phyloP scores from a whole-genome alignment of 1,140 invertebrate genomes.

The Mactra quadrangularis region DNA sequence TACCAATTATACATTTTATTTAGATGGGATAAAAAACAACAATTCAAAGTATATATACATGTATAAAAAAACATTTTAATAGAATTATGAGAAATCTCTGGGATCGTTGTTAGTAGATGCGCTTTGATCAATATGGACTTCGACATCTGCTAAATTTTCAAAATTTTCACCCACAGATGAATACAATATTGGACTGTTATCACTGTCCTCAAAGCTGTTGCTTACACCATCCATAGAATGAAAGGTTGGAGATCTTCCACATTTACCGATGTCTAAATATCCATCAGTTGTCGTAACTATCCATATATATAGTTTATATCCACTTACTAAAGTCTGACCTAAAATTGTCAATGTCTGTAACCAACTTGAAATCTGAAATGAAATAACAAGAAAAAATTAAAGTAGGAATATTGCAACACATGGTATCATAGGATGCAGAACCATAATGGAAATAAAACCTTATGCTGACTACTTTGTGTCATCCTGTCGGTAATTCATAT shows the following conservation, averaged over 20 bases:
- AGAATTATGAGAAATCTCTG: no score
- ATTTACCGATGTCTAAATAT: background rate
- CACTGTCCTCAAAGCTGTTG: no score
- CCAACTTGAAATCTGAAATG: conserved; percentile 35
- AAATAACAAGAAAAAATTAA: background rate
- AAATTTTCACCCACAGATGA: no score
- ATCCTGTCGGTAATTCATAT: background rate
- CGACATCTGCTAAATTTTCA: no score
- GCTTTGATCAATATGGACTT: no score
- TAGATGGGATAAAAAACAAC: no score
- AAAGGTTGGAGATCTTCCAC: background rate
- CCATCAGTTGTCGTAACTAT: background rate
- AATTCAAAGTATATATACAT: no score
- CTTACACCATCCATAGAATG: no score
- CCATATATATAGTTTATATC: conserved; percentile 44
- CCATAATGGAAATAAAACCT: background rate
- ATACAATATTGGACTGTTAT: no score
- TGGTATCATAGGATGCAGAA: background rate
- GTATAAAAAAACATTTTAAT: no score
- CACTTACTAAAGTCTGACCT: conserved; percentile 25
- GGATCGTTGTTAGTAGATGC: no score
- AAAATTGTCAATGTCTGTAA: conserved; percentile 35
- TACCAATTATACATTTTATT: no score
- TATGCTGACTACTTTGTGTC: background rate
- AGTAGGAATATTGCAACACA: background rate